phyloP scores from a whole-genome alignment of 2,797 vertebrate species.

The Meda fulgida region DNA sequence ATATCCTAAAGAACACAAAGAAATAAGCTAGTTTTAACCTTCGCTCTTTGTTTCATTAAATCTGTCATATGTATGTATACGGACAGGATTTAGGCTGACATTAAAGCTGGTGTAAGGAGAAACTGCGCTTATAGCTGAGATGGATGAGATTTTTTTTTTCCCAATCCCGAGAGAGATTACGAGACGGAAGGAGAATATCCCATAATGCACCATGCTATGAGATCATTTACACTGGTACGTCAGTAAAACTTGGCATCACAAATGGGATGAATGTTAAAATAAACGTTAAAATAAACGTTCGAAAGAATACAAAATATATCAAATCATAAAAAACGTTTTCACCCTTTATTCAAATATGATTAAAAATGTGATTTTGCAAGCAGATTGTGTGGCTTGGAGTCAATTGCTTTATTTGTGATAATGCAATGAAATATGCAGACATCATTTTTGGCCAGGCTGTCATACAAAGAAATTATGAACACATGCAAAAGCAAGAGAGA shows the following conservation, averaged over 20 bases:
- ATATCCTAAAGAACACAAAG: conserved; percentile 3
- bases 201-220: background rate
- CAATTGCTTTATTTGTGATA: background rate
- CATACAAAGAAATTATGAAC: background rate
- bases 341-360: background rate
- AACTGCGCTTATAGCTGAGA: background rate
- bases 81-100: background rate
- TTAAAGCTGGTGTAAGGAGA: background rate
- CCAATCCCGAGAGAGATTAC: background rate
- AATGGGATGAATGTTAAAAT: background rate
- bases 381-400: background rate
- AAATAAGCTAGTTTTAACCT: conserved; percentile 31
- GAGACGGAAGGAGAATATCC: background rate
- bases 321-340: background rate
- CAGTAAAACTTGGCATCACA: background rate
- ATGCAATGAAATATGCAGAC: background rate
- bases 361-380: background rate
- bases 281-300: background rate
- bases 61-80: conserved; percentile 7
- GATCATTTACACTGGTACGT: background rate
- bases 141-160: background rate
- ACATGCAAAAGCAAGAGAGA: background rate
- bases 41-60: conserved; percentile 10
- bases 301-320: background rate
- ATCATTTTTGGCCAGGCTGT: background rate